Conservation (phyloP, 1,140 invertebrate genomes). For the Drosophila pandora region DNA sequence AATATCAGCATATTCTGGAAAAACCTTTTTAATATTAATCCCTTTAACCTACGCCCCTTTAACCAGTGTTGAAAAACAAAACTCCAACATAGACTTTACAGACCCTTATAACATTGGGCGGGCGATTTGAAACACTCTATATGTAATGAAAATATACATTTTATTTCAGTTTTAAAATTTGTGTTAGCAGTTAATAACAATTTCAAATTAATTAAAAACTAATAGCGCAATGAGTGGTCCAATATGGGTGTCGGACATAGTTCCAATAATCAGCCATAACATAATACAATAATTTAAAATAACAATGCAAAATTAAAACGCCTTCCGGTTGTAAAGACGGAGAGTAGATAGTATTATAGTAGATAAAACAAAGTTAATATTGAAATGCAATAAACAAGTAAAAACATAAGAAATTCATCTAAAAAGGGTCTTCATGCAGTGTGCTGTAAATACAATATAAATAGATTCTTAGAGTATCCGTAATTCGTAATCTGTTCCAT, state of each 20-base stretch:
- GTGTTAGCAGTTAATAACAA: conserved; percentile 74
- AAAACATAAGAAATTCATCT: conserved; percentile 53
- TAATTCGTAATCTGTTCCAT: conserved; percentile 49
- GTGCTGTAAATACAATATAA: conserved; percentile 36
- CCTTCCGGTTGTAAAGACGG: conserved; percentile 6
- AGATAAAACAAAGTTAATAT: conserved; percentile 31
- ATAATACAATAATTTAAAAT: conserved; percentile 77
- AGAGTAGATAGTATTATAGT: conserved; percentile 10
- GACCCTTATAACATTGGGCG: neutral
- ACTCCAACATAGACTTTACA: neutral
- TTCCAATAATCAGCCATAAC: conserved; percentile 67
- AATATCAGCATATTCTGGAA: too few species aligned
- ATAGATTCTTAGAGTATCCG: conserved; percentile 35
- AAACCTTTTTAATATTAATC: neutral
- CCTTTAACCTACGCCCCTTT: neutral
- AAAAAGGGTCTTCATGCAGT: conserved; percentile 38
- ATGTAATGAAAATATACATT: conserved; percentile 66
- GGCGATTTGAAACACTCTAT: neutral
- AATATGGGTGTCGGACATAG: conserved; percentile 46
- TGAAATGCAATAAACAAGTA: conserved; percentile 38
- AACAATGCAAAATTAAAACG: conserved; percentile 62
- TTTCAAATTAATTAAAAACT: conserved; percentile 62
- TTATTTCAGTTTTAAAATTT: conserved; percentile 67
- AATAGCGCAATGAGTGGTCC: conserved; percentile 54
- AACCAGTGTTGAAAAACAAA: conserved; percentile 13